phyloP scores from a whole-genome alignment of 2,888 invertebrate species.

The Ptilodon capucinus region DNA sequence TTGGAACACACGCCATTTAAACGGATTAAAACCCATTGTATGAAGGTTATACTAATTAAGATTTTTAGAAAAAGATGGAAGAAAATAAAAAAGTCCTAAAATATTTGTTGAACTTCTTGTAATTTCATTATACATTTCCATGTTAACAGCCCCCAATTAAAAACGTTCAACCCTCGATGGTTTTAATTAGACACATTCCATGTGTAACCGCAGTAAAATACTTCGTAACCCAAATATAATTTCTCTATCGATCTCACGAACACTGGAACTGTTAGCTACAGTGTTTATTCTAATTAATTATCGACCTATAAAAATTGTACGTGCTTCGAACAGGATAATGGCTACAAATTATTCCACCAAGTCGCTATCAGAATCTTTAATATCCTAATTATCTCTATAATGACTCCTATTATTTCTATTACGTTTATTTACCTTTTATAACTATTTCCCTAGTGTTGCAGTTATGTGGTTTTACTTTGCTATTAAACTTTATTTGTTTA shows the following conservation, averaged over 20 bases:
- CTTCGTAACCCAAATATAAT: constrained; percentile 28
- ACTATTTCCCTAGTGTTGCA: neutral
- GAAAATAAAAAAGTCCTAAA: neutral
- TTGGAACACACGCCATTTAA: too few relatives aligned
- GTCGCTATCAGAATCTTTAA: constrained; percentile 2
- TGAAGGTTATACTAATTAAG: too few relatives aligned
- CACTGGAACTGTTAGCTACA: constrained; percentile 16
- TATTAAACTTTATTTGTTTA: neutral
- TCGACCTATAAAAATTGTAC: constrained; percentile 18
- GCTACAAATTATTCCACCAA: neutral
- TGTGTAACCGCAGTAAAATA: constrained; percentile 14
- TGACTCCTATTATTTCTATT: constrained; percentile 1
- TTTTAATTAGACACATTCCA: constrained; percentile 5
- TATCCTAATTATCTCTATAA: constrained; percentile 1
- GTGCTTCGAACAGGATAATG: constrained; percentile 1
- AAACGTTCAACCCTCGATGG: neutral
- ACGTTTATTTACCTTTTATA: neutral
- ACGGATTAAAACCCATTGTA: too few relatives aligned
- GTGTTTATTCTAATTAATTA: constrained; percentile 35
- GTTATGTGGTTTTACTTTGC: neutral
- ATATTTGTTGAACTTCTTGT: neutral
- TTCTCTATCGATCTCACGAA: constrained; percentile 24
- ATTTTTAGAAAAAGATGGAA: neutral
- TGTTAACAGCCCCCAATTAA: neutral
- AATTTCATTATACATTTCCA: neutral